These are phyloP conservation scores for Oasisia sp. DNA, from an alignment of 2,888 invertebrate genomes.

Conservation along the genomic window DNA sequence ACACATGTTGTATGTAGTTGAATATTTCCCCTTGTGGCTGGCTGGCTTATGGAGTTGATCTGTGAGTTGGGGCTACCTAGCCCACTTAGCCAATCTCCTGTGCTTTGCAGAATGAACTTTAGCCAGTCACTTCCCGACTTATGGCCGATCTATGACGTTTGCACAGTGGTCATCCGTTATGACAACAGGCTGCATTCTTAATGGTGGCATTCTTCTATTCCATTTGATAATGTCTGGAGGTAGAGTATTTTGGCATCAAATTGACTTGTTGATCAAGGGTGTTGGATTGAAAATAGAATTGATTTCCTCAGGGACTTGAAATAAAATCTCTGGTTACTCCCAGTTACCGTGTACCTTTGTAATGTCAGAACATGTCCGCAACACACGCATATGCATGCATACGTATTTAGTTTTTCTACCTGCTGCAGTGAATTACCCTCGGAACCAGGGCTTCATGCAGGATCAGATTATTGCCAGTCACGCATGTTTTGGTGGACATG, in stretches of 20 bases:
- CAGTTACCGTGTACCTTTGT: too few species aligned
- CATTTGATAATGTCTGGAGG: background rate
- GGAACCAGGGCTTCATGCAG: too few species aligned
- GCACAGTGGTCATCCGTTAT: background rate
- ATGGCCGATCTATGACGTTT: background rate
- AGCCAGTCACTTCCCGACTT: background rate
- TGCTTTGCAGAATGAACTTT: background rate
- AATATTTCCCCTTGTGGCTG: background rate
- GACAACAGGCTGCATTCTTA: background rate
- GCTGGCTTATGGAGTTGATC: background rate
- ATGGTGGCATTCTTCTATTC: background rate
- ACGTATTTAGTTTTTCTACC: background rate
- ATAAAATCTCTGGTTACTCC: too few species aligned
- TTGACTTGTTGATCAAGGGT: too few species aligned
- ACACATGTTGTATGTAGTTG: background rate
- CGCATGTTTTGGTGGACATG: too few species aligned
- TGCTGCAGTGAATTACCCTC: too few species aligned
- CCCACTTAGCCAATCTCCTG: background rate
- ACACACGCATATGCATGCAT: background rate
- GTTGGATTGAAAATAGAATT: too few species aligned
- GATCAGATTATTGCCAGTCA: too few species aligned
- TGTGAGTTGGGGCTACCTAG: background rate
- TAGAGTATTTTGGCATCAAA: too few species aligned
- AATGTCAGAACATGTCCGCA: background rate
- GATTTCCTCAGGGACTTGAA: too few species aligned